phyloP scores from a whole-genome alignment of 2,797 vertebrate species.

The Notamacropus eugenii region DNA sequence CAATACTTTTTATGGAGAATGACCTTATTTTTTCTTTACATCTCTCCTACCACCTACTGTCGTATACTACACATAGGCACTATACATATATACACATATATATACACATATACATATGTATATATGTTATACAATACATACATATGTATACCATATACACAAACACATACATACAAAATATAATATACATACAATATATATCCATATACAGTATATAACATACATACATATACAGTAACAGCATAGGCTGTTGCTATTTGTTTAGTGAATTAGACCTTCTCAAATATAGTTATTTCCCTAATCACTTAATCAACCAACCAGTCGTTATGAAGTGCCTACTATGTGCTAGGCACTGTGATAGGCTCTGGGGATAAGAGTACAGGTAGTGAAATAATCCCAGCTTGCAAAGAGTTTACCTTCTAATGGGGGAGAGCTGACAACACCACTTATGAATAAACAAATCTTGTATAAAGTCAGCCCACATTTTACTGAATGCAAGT shows the following conservation, averaged over 20 bases:
- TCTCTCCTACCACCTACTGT: neutral
- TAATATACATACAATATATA: no score
- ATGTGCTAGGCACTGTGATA: neutral
- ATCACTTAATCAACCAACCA: neutral
- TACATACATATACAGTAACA: no score
- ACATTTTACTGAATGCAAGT: neutral
- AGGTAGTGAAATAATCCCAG: neutral
- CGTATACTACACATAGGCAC: neutral
- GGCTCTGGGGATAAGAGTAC: fast-evolving
- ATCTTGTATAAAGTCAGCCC: neutral
- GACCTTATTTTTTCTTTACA: neutral
- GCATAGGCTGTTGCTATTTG: neutral
- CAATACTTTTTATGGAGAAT: neutral
- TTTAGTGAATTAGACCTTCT: neutral
- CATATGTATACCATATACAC: no score
- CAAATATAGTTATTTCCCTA: neutral
- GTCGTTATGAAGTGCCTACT: neutral
- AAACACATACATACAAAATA: no score
- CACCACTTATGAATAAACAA: neutral
- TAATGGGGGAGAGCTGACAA: neutral
- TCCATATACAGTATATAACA: no score
- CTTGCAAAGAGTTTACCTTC: neutral
- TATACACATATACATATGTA: no score
- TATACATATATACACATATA: no score
- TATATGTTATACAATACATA: no score